Conservation (phyloP, 1,140 invertebrate genomes). For the Lasioglossum albipes region DNA sequence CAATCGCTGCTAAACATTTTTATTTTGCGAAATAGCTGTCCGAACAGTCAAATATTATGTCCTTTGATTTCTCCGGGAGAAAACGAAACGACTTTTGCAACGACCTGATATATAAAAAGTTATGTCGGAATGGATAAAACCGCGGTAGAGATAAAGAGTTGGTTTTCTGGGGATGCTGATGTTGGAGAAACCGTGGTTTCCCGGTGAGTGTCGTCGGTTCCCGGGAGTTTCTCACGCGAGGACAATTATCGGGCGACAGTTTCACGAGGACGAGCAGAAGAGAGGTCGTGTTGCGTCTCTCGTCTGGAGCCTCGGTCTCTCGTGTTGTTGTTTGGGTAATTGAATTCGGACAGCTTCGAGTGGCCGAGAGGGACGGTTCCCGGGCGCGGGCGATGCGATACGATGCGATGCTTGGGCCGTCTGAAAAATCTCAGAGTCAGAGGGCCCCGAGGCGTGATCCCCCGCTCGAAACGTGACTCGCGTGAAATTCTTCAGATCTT, state of each 20-base stretch:
- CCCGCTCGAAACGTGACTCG: constrained; percentile 65
- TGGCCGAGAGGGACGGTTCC: constrained; percentile 23
- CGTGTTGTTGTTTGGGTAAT: constrained; percentile 35
- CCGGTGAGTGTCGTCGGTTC: not conserved
- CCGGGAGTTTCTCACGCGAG: not conserved
- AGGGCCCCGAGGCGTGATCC: constrained; percentile 45
- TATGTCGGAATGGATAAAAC: no score
- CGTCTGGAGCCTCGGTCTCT: not conserved
- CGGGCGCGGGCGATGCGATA: not conserved
- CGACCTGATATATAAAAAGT: no score
- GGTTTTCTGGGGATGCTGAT: no score
- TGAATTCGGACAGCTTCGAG: constrained; percentile 48
- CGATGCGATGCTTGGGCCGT: not conserved
- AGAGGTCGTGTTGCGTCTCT: constrained; percentile 7
- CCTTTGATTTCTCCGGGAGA: no score
- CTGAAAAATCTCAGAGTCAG: constrained; percentile 61
- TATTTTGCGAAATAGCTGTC: no score
- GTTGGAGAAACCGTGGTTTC: no score
- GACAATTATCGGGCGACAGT: constrained; percentile 22
- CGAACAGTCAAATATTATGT: no score
- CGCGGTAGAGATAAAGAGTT: no score
- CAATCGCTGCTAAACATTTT: no score
- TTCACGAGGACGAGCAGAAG: not conserved
- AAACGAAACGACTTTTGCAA: no score
- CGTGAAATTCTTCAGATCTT: constrained; percentile 68